phyloP scores from a whole-genome alignment of 2,888 invertebrate species.

The Dendrolimus houi region DNA sequence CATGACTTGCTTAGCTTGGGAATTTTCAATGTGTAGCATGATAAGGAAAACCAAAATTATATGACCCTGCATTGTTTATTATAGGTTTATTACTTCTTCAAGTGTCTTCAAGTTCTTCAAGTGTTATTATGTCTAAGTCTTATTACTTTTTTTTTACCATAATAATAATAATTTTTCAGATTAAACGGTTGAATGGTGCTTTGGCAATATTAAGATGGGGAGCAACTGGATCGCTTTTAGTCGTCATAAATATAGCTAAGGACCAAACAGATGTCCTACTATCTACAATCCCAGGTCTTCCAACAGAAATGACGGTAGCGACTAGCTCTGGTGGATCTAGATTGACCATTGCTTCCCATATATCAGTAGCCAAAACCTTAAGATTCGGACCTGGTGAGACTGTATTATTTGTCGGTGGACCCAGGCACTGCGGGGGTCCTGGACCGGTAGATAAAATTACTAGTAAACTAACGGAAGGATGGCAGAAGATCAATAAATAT shows the following conservation, averaged over 20 bases:
- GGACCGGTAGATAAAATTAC: conserved; percentile 68
- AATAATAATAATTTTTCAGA: conserved; percentile 35
- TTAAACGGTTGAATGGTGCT: conserved; percentile 73
- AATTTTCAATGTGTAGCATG: too few relatives aligned
- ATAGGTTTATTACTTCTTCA: too few relatives aligned
- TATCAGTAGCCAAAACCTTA: conserved; percentile 38
- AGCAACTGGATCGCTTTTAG: conserved; percentile 46
- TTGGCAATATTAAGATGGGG: conserved; percentile 58
- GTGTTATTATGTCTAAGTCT: too few relatives aligned
- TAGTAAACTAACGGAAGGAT: conserved; percentile 59
- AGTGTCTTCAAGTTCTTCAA: too few relatives aligned
- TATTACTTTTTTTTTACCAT: too few relatives aligned
- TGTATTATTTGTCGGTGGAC: conserved; percentile 48
- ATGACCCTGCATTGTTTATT: too few relatives aligned
- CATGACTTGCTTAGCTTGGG: too few relatives aligned
- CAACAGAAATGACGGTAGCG: conserved; percentile 53
- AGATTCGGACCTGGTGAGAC: conserved; percentile 51
- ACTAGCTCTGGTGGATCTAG: conserved; percentile 48
- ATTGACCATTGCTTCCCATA: conserved; percentile 39
- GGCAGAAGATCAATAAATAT: conserved; percentile 69
- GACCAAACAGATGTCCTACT: conserved; percentile 59
- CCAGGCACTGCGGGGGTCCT: conserved; percentile 61
- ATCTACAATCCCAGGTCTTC: conserved; percentile 51
- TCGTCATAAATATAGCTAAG: conserved; percentile 63
- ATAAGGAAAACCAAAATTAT: too few relatives aligned